Evolutionary conservation across 2,797 vertebrate species (phyloP).

Genomic region (Malurus leucopterus): DNA sequence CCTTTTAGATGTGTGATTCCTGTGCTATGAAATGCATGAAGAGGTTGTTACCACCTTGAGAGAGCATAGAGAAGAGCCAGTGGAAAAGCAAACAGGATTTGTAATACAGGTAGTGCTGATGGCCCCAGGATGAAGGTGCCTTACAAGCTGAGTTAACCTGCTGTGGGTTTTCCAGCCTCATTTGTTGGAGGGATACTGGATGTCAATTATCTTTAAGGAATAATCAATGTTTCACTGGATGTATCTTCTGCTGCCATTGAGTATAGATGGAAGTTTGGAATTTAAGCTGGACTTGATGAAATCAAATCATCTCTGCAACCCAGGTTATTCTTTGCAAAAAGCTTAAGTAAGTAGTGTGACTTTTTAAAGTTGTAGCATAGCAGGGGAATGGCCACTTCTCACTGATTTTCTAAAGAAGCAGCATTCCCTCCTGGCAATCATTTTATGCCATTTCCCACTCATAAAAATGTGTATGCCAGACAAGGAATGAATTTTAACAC

Average conservation of each 20-base stretch:
- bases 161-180: not conserved
- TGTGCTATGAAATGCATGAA: not conserved
- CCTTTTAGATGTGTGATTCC: constrained; percentile 55
- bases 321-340: not conserved
- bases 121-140: not conserved
- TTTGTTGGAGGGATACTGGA: not conserved
- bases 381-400: not conserved
- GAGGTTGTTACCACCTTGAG: not conserved
- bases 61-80: not conserved
- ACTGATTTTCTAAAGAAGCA: not conserved
- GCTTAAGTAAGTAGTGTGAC: not conserved
- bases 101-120: not conserved
- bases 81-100: not conserved
- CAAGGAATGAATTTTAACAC: not conserved
- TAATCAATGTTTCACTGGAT: not conserved
- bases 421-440: not conserved
- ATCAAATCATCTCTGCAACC: not conserved
- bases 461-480: not conserved
- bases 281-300: not conserved
- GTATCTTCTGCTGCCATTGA: not conserved
- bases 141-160: not conserved
- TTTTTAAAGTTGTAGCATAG: not conserved
- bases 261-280: not conserved
- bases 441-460: not conserved
- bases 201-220: not conserved